Percentiles rank a stretch among this genome's conserved stretches.
Evolutionary conservation across 2,797 vertebrate species (phyloP).

Genomic region (Smutsia temminckii): DNA sequence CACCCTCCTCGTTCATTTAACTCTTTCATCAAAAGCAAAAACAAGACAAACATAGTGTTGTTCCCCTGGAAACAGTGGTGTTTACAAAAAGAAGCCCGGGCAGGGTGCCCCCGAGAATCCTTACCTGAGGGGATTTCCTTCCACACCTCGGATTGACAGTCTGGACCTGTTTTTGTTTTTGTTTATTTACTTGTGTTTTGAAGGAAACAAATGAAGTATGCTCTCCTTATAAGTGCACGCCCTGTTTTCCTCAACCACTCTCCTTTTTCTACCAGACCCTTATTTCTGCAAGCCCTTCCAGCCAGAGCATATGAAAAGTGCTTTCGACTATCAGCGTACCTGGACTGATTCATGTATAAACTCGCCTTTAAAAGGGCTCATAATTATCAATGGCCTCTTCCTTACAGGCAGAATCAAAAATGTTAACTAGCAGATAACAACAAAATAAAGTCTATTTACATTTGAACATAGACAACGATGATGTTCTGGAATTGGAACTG

Average conservation of each 20-base stretch:
- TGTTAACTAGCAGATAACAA: not conserved
- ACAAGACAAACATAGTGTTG: not conserved
- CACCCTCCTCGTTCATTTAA: not conserved
- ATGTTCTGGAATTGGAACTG: not conserved
- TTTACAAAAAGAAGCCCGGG: fast-evolving
- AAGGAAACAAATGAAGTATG: not conserved
- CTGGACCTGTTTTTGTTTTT: not conserved
- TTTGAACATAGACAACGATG: not conserved
- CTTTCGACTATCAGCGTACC: not conserved
- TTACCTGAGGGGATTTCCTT: not conserved
- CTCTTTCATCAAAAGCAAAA: not conserved
- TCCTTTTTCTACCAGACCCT: not conserved
- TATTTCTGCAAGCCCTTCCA: not conserved
- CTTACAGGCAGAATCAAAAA: not conserved
- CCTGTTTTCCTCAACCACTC: not conserved
- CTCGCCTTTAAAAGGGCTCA: not conserved
- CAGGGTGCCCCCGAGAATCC: not conserved
- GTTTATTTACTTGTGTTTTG: not conserved
- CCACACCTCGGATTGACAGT: not conserved
- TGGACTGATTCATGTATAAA: not conserved
- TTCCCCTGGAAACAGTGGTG: not conserved
- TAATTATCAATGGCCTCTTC: not conserved
- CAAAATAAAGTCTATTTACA: not conserved
- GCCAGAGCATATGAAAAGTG: not conserved
- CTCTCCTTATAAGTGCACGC: not conserved